Base-by-base conservation (phyloP, 2,888 invertebrate genomes). In the Nemotelus pantherinus region DNA sequence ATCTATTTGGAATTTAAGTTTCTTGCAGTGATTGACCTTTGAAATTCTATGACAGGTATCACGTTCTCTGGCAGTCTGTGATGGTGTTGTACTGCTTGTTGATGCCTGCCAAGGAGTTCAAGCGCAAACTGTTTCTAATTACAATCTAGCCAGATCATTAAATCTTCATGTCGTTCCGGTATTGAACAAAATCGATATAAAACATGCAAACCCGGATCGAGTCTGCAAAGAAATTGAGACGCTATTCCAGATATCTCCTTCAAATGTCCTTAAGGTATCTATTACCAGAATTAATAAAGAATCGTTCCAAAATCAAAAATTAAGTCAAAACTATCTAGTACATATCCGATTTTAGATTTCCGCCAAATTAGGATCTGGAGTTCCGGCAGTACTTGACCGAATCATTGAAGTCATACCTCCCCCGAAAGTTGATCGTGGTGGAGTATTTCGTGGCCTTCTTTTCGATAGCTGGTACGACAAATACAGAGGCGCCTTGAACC, bases 111-210 rank as follows among this genome's bases (percentile, higher is more conserved):
- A 97, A 89, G 95, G 95, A 6, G 93, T 98, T 2, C 97, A 98
- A 88, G 98, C 99, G 0, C 99, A 99, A 88, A 99, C 99, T 0
- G 96, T 99, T 2, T 98, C 99, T 25, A 99, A 99, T 83, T 98
- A 96, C 88, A 94, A 95, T 85, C 87, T 98, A 80, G 98, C 99
- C 0, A 94, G 94, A 87, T 92, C 92, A 74, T 92, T 91, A 81
- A 92, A 97, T 82, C 87, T 98, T 75, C 87, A 90, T 1, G 93
- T 99, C 78, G 92, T 99, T 83, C 98, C 99, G 0, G 96, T 97
- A 0, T 88, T 99, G 53, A 99, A 99, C 88, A 99, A 99, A 89
- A 96, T 99, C 77, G 99, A 99, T 86, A 89, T 99, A 76, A 95
- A 96, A 82, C 91, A 94, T 86, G 97, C 98, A 0, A 89, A 97